phyloP scores from a whole-genome alignment of 1,140 invertebrate species.

The Charaxes varanes region DNA sequence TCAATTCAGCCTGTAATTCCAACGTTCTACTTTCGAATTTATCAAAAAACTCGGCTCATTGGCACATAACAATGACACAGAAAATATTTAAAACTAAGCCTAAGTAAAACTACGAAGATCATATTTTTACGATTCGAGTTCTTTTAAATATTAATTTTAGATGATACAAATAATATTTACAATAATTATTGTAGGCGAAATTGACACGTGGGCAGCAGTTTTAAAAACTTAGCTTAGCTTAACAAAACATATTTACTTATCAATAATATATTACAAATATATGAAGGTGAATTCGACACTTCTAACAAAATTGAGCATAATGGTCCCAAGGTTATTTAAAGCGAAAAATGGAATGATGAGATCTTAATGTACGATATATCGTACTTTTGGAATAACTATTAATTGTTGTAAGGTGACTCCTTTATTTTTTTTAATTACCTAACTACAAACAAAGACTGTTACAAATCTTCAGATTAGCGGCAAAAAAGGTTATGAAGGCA shows the following conservation, averaged over 20 bases:
- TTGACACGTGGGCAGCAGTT: slow-evolving; percentile 42
- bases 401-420: slow-evolving; percentile 15
- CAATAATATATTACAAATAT: slow-evolving; percentile 31
- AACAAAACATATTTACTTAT: slow-evolving; percentile 18
- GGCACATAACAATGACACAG: slow-evolving; percentile 64
- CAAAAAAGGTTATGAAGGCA: too few relatives aligned
- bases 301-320: slow-evolving; percentile 47
- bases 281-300: slow-evolving; percentile 15
- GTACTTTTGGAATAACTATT: slow-evolving; percentile 20
- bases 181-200: slow-evolving; percentile 38
- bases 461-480: too few relatives aligned
- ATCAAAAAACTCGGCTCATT: slow-evolving; percentile 41
- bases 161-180: slow-evolving; percentile 48
- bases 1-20: not conserved
- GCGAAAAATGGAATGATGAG: slow-evolving; percentile 64
- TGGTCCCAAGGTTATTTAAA: slow-evolving; percentile 48
- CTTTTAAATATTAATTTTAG: slow-evolving; percentile 43
- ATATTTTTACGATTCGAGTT: slow-evolving; percentile 32
- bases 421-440: too few relatives aligned
- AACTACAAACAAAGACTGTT: too few relatives aligned
- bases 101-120: slow-evolving; percentile 50
- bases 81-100: slow-evolving; percentile 31
- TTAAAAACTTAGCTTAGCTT: slow-evolving; percentile 35
- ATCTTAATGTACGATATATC: slow-evolving; percentile 37
- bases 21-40: slow-evolving; percentile 6